phyloP scores from a whole-genome alignment of 1,140 invertebrate genomes.

The Alviniconcha marisindica region DNA sequence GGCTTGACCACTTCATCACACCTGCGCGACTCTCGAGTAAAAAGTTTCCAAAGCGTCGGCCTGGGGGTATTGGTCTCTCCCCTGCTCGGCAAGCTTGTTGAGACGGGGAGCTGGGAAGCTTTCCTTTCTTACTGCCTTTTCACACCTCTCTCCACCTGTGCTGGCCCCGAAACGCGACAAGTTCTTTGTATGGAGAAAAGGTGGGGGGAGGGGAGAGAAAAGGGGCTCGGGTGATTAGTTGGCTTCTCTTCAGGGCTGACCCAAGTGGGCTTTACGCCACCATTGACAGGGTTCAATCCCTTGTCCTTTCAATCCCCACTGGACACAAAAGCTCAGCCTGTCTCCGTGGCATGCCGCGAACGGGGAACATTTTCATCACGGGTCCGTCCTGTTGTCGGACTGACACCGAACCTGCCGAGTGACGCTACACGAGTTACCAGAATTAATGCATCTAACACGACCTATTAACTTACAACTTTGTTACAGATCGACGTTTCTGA shows the following conservation, averaged over 20 bases:
- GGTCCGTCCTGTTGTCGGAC: too few relatives aligned
- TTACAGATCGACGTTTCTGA: too few relatives aligned
- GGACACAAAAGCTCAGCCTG: not conserved
- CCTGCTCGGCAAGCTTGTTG: not conserved
- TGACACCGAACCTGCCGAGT: too few relatives aligned
- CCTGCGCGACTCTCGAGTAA: not conserved
- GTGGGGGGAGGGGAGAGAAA: not conserved
- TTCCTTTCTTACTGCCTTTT: constrained; percentile 14
- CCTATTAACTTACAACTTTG: too few relatives aligned
- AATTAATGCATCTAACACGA: too few relatives aligned
- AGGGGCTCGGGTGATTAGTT: constrained; percentile 20
- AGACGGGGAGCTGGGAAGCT: not conserved
- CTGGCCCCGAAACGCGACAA: not conserved
- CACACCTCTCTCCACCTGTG: constrained; percentile 27
- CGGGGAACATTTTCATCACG: not conserved
- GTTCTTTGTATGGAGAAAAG: not conserved
- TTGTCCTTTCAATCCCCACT: not conserved
- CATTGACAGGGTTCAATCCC: not conserved
- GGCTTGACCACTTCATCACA: constrained; percentile 20
- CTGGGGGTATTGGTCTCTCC: not conserved
- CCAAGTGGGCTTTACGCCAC: constrained; percentile 6
- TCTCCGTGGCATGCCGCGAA: not conserved
- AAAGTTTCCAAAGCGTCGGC: not conserved
- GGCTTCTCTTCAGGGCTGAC: constrained; percentile 9
- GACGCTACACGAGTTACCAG: too few relatives aligned